Base-by-base conservation (phyloP, 2,113 vertebrate genomes). In the Coracopsis vasa region DNA sequence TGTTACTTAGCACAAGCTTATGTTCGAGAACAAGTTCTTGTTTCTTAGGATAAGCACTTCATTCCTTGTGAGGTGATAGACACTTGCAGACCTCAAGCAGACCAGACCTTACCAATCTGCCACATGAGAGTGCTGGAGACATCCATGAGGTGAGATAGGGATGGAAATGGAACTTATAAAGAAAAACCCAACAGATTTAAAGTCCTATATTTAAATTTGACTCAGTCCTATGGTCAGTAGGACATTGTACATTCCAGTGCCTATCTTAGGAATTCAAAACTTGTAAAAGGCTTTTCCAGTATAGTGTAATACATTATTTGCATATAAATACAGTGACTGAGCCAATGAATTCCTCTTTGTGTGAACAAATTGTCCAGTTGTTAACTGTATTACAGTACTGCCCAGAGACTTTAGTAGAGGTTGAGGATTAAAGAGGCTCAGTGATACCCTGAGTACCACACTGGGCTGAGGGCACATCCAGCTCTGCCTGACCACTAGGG, bases 211-310 rank as follows among this genome's bases (percentile, higher is more conserved):
- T 58, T 37, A 64, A 70, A 4, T 58, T 80, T 86, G 16, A 50
- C 14, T 65, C 37, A 35, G 54, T 51, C 41, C 39, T 64, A 23
- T 33, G 25, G 6, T 37, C 42, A 53, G 27, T 3, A 75, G 18
- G 20, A 44, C 31, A 20, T 13, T n/a, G 14, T 51, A 39, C 6
- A 33, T 2, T 51, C 41, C 2, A 0, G 23, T 7, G 2, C 7
- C 35, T 71, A 47, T 50, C 51, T 85, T 56, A 71, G 47, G 25
- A 95, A 82, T 0, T 35, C 2, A 87, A 89, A 86, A 77, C 24
- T 29, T 44, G 3, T 27, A 16, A 51, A 92, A 71, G 7, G 12
- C 16, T 50, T 84, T 83, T 41, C 35, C n/a, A 58, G 25, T 5
- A 9, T 16, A 86, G 3, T 13, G 8, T 39, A 42, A 67, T 51